phyloP scores from a whole-genome alignment of 2,113 vertebrate genomes.

The Xiphophorus couchianus region DNA sequence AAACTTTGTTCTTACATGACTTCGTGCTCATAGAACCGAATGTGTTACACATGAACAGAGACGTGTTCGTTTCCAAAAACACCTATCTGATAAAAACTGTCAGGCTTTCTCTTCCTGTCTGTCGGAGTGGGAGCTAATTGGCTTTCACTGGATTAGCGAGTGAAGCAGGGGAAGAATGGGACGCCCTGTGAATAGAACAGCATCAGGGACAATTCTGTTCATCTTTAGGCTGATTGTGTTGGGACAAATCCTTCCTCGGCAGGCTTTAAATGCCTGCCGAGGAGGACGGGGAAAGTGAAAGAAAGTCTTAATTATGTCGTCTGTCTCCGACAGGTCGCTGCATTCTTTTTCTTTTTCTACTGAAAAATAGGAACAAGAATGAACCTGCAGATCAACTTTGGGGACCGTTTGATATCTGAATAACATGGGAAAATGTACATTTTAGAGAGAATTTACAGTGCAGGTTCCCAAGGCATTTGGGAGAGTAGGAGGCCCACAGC shows the following conservation, averaged over 20 bases:
- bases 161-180: slow-evolving; percentile 55
- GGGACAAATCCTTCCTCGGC: slow-evolving; percentile 69
- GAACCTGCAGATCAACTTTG: background rate
- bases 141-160: slow-evolving; percentile 67
- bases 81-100: slow-evolving; percentile 54
- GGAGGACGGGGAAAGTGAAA: slow-evolving; percentile 22
- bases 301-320: background rate
- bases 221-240: slow-evolving; percentile 54
- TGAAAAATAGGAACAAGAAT: background rate
- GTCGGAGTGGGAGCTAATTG: slow-evolving; percentile 57
- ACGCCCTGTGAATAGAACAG: slow-evolving; percentile 52
- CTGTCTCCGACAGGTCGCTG: background rate
- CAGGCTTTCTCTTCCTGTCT: slow-evolving; percentile 56
- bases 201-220: slow-evolving; percentile 50
- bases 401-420: background rate
- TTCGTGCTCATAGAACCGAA: background rate
- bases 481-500: background rate
- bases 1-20: background rate
- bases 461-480: too few species aligned
- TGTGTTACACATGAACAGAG: background rate
- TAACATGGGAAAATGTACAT: too few species aligned
- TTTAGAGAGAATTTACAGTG: too few species aligned
- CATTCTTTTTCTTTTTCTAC: background rate
- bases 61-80: slow-evolving; percentile 21
- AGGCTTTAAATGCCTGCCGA: slow-evolving; percentile 41